Evolutionary conservation across 2,113 vertebrate genomes (phyloP).

Genomic region (Sprattus sprattus): DNA sequence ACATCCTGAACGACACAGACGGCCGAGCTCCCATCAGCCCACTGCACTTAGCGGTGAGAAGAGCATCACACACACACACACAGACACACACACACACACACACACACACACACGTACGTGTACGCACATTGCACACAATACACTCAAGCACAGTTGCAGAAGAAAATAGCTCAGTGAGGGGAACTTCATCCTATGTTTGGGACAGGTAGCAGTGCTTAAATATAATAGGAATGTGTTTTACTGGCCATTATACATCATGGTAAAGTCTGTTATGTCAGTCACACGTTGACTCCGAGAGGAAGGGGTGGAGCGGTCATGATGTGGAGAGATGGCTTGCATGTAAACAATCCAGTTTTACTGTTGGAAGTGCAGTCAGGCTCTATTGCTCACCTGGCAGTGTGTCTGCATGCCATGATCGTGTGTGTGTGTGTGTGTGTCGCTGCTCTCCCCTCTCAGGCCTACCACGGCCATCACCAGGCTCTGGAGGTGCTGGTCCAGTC

Average conservation of each 20-base stretch:
- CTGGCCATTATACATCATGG: too few relatives aligned
- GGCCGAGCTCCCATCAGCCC: slow-evolving; percentile 90
- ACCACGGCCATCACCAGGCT: slow-evolving; percentile 95
- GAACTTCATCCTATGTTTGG: too few relatives aligned
- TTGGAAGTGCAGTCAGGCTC: too few relatives aligned
- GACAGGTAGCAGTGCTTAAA: too few relatives aligned
- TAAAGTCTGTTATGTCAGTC: too few relatives aligned
- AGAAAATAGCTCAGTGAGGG: too few relatives aligned
- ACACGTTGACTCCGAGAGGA: too few relatives aligned
- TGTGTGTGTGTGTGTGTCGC: neutral
- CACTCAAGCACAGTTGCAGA: too few relatives aligned
- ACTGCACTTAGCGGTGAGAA: slow-evolving; percentile 94
- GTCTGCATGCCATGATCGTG: neutral
- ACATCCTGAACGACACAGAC: slow-evolving; percentile 90
- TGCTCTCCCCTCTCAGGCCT: slow-evolving; percentile 74
- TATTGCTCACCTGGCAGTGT: neutral
- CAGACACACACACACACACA: neutral
- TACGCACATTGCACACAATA: neutral
- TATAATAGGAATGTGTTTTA: too few relatives aligned
- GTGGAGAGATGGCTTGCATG: neutral
- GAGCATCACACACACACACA: neutral
- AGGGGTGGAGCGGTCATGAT: neutral
- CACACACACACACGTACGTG: neutral
- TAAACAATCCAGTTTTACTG: too few relatives aligned
- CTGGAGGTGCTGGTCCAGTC: slow-evolving; percentile 96